Percentiles rank a stretch among this genome's conserved stretches.
Conservation (phyloP, 2,797 vertebrate genomes). For the Melanotaenia trifasciata region DNA sequence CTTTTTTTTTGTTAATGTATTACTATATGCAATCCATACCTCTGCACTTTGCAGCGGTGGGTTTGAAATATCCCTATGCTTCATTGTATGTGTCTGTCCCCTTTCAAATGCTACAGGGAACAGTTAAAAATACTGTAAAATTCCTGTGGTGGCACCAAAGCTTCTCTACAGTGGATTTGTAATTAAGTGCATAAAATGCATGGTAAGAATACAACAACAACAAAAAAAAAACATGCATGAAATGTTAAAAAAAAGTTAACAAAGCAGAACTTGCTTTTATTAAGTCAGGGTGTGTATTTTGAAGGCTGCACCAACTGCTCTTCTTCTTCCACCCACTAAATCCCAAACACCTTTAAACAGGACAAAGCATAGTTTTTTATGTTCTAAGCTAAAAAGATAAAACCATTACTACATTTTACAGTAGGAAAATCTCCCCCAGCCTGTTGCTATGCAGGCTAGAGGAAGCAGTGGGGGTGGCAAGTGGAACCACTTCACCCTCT, state of each 20-base stretch:
- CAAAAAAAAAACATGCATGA: not conserved
- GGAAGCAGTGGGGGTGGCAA: conserved; percentile 52
- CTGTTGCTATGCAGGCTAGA: conserved; percentile 78
- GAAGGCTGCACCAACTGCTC: not conserved
- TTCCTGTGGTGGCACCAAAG: not conserved
- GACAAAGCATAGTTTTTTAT: conserved; percentile 1
- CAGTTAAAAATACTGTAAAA: not conserved
- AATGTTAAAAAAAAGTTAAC: not conserved
- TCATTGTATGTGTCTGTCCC: not conserved
- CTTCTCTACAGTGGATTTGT: not conserved
- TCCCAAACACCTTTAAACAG: conserved; percentile 10
- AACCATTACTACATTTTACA: conserved; percentile 53
- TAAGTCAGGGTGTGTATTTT: not conserved
- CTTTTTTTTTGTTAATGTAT: not conserved
- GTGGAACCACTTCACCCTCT: conserved; percentile 77
- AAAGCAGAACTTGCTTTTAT: conserved; percentile 1
- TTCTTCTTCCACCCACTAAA: not conserved
- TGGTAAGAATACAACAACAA: not conserved
- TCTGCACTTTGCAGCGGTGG: conserved; percentile 17
- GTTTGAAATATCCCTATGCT: not conserved
- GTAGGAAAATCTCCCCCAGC: conserved; percentile 37
- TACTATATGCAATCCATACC: conserved; percentile 1
- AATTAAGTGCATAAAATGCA: not conserved
- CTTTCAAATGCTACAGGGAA: not conserved
- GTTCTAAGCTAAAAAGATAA: conserved; percentile 18